These are phyloP conservation scores for Mustela erminea DNA, from an alignment of 2,797 vertebrate species.

Conservation along the genomic window DNA sequence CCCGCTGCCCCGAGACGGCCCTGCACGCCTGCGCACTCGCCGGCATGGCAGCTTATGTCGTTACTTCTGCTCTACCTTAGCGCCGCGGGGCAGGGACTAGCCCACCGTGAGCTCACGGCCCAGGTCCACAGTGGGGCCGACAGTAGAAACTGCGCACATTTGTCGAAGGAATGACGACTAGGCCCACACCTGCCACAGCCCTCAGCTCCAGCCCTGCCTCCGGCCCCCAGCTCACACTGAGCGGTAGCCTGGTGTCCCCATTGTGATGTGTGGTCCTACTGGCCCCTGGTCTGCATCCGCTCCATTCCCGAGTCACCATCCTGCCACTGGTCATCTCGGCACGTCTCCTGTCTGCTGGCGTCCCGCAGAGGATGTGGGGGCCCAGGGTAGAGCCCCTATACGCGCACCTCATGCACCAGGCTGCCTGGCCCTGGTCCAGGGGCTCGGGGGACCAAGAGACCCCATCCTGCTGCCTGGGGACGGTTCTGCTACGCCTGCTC, in stretches of 20 bases:
- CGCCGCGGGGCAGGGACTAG: background rate
- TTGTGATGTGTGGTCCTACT: fast-evolving
- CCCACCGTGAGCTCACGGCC: background rate
- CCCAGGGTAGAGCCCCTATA: background rate
- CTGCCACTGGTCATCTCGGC: background rate
- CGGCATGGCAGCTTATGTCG: no score
- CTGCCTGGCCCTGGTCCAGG: background rate
- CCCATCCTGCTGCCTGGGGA: background rate
- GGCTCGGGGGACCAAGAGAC: background rate
- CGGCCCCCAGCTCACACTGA: fast-evolving
- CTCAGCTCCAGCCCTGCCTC: fast-evolving
- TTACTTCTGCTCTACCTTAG: background rate
- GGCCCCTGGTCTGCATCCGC: background rate
- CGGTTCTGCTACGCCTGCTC: no score
- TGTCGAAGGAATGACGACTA: fast-evolving
- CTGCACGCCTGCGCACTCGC: no score
- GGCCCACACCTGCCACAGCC: background rate
- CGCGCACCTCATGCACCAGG: background rate
- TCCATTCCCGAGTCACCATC: background rate
- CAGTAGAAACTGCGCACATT: no score
- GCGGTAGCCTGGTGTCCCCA: background rate
- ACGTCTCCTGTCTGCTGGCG: background rate
- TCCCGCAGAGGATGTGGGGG: background rate
- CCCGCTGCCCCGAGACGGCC: fast-evolving
- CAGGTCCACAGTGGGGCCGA: no score